Conservation (phyloP, 2,888 invertebrate species). For the Trichopoda pennipes region DNA sequence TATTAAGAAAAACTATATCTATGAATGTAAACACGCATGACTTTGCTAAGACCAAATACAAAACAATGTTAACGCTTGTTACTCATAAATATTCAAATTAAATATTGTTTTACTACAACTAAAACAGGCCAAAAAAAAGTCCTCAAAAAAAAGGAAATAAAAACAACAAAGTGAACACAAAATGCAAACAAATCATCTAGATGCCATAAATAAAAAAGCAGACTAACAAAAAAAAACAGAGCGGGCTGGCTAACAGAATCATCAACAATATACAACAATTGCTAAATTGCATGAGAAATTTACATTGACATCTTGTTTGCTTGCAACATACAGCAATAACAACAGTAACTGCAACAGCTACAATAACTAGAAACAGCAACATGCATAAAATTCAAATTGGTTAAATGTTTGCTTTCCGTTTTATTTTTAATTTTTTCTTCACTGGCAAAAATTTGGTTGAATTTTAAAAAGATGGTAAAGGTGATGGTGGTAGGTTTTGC, state of each 20-base stretch:
- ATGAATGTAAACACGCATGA: conserved; percentile 63
- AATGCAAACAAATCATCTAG: conserved; percentile 70
- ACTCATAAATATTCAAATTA: conserved; percentile 69
- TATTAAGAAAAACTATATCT: conserved; percentile 18
- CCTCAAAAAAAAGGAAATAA: conserved; percentile 17
- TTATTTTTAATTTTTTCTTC: not conserved
- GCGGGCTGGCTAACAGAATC: conserved; percentile 30
- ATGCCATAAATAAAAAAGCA: conserved; percentile 70
- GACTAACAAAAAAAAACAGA: conserved; percentile 48
- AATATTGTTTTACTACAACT: conserved; percentile 62
- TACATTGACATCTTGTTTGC: conserved; percentile 68
- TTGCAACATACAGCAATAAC: conserved; percentile 33
- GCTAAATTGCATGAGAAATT: conserved; percentile 67
- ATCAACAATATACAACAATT: conserved; percentile 56
- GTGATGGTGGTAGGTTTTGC: conserved; percentile 51
- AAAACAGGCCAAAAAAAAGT: not conserved
- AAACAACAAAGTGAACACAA: conserved; percentile 55
- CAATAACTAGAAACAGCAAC: conserved; percentile 32
- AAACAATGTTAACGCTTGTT: conserved; percentile 65
- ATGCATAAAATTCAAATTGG: conserved; percentile 61
- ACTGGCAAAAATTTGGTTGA: conserved; percentile 21
- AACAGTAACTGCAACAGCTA: not conserved
- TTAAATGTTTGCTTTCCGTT: conserved; percentile 42
- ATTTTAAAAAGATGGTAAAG: conserved; percentile 44
- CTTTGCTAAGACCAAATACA: conserved; percentile 50